Evolutionary conservation across 2,888 invertebrate genomes (phyloP), one percentile per base, ranked within the genome.

Genomic region (Spodoptera littoralis): DNA sequence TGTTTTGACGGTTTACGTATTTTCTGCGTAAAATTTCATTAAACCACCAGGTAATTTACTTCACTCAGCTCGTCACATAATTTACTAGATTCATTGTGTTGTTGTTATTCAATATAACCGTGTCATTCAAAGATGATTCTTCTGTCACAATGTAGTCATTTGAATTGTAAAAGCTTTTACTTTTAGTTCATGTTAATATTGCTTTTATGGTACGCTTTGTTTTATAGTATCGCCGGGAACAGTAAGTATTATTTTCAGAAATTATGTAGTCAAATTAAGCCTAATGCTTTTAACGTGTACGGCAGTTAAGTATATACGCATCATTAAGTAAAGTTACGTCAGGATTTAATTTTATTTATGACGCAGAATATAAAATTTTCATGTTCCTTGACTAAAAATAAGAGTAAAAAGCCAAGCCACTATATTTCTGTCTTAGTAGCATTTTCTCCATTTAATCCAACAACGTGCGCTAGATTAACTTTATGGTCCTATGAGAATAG

Each of bases 251-350:
- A 70, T 59, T 52, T 59, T 52, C 22, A 27, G 13, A 57, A 73
- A 51, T 52, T 30, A 30, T 73, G 60, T 36, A 42, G 12, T 52
- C 36, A 57, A 68, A 70, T 70, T 43, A 59, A 61, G 47, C n/a
- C 51, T 58, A 41, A 66, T 61, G 48, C 42, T 22, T 61, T 65
- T 60, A 64, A 55, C 57, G 49, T 59, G 59, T 65, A 64, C 62
- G 30, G 30, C 41, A 49, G 65, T 76, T 58, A 62, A 66, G 60
- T 52, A 72, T 27, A 49, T 50, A 59, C 48, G 50, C 11, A 52
- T 57, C 71, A 50, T 70, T 60, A 62, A 65, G 73, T 65, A 76
- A 71, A 70, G 65, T 76, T 73, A 82, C 65, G 59, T 64, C 65
- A 52, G 57, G 60, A 62, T 68, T 73, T 70, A 70, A 80, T 71